Base-by-base conservation (phyloP, 2,797 vertebrate species). In the Takifugu rubripes region DNA sequence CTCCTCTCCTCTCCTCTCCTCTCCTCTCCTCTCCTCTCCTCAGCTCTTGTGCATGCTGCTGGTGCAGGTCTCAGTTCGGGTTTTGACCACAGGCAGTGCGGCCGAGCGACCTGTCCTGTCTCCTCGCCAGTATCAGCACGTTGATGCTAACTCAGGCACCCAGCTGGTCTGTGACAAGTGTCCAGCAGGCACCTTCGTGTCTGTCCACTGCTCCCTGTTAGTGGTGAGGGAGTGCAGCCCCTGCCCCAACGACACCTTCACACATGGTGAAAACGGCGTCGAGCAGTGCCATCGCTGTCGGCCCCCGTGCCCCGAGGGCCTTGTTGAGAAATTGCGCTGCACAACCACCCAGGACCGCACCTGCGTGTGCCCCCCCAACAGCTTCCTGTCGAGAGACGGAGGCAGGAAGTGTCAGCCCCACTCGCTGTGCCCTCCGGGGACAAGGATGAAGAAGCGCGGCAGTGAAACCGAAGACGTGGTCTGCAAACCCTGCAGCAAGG, bases 131-230 rank as follows among this genome's bases (percentile, higher is more conserved):
- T 98, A 99, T 74, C 90, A 63, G 72, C 92, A 96, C 70, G 79
- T 86, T 0, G 93, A 97, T 81, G 92, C 61, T 47, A 64, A 73
- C 71, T 93, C 93, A 1, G 93, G 94, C 58, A 71, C 82, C 74
- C 90, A 90, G 83, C 84, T 96, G 77, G 82, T 88, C 69, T 99
- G 97, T 24, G 91, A 96, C 88, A 98, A 97, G 86, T 99, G 97
- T 87, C 97, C 97, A 0, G 96, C 95, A 8, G 97, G 97, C 73
- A 98, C 94, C 40, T 92, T 91, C 0, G 96, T 98, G 68, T 95
- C 92, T 0, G 78, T 89, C 64, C 96, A 97, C 63, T 99, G 97
- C 79, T 94, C 94, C 3, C 76, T 80, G 43, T 84, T 70, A 4
- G 86, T 87, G 3, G 88, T 94, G 74, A 91, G 97, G 27, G 94